These are phyloP conservation scores for Pseudococcus longispinus DNA, from an alignment of 2,888 invertebrate species.

Conservation along the genomic window DNA sequence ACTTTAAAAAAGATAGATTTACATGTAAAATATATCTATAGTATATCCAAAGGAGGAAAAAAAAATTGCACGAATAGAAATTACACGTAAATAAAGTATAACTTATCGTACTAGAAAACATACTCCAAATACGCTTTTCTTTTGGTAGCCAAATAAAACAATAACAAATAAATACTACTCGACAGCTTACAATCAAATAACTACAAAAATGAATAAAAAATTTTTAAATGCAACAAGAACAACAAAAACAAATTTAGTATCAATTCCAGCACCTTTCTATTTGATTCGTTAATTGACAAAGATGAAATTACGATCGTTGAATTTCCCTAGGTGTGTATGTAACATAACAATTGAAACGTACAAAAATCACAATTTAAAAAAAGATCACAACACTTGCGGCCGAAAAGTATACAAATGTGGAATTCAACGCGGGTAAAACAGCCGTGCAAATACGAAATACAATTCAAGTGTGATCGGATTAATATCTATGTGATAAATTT, in stretches of 20 bases:
- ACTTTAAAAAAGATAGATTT: background rate
- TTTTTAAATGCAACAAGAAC: slow-evolving; percentile 26
- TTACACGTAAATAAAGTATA: background rate
- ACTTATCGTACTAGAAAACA: background rate
- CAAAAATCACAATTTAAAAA: slow-evolving; percentile 29
- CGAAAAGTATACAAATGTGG: background rate
- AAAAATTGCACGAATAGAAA: background rate
- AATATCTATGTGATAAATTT: background rate
- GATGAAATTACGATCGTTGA: background rate
- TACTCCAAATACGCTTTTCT: background rate
- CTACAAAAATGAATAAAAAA: slow-evolving; percentile 17
- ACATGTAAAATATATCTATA: background rate
- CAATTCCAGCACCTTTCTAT: slow-evolving; percentile 35
- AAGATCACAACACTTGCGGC: slow-evolving; percentile 30
- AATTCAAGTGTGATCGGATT: slow-evolving; percentile 17
- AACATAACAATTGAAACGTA: background rate
- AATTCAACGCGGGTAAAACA: slow-evolving; percentile 3
- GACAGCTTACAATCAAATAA: background rate
- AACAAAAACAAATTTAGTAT: background rate
- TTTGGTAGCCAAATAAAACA: background rate
- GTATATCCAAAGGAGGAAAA: background rate
- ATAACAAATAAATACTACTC: background rate
- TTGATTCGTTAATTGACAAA: slow-evolving; percentile 26
- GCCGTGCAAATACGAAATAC: slow-evolving; percentile 15
- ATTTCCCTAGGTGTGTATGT: background rate